These are phyloP conservation scores for Mechanitis mazaeus DNA, from an alignment of 2,888 invertebrate species.

Conservation along the genomic window DNA sequence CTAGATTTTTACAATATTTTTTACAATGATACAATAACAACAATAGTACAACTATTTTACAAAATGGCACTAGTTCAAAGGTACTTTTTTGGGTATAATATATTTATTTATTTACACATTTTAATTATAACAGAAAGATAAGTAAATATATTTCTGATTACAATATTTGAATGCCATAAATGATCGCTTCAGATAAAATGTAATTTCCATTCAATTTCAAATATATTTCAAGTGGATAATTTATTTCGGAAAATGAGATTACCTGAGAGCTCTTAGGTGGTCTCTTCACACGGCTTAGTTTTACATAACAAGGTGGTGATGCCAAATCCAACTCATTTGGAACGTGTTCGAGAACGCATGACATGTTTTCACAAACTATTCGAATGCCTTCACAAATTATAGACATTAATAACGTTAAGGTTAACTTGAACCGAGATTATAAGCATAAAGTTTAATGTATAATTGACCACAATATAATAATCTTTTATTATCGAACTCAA, in stretches of 20 bases:
- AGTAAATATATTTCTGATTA: neutral
- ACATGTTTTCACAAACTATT: slow-evolving; percentile 15
- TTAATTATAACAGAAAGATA: too few relatives aligned
- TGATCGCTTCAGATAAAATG: neutral
- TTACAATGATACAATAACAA: too few relatives aligned
- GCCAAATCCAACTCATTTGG: slow-evolving; percentile 24
- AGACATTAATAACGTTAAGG: too few relatives aligned
- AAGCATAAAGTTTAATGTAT: too few relatives aligned
- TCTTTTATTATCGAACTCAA: too few relatives aligned
- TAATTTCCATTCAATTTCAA: neutral
- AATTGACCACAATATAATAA: too few relatives aligned
- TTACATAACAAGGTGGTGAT: slow-evolving; percentile 21
- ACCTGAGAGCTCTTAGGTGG: slow-evolving; percentile 18
- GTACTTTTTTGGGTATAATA: too few relatives aligned
- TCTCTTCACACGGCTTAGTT: slow-evolving; percentile 21
- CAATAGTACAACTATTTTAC: too few relatives aligned
- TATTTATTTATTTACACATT: too few relatives aligned
- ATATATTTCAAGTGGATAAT: slow-evolving; percentile 12
- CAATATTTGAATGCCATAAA: neutral
- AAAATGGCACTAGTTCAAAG: too few relatives aligned
- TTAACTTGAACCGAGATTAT: too few relatives aligned
- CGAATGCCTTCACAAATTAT: neutral
- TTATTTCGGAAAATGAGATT: slow-evolving; percentile 19
- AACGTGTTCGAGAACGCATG: slow-evolving; percentile 17
- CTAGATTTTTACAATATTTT: too few relatives aligned